Conservation (phyloP, 2,888 invertebrate genomes). For the Leptinotarsa tumamoca region DNA sequence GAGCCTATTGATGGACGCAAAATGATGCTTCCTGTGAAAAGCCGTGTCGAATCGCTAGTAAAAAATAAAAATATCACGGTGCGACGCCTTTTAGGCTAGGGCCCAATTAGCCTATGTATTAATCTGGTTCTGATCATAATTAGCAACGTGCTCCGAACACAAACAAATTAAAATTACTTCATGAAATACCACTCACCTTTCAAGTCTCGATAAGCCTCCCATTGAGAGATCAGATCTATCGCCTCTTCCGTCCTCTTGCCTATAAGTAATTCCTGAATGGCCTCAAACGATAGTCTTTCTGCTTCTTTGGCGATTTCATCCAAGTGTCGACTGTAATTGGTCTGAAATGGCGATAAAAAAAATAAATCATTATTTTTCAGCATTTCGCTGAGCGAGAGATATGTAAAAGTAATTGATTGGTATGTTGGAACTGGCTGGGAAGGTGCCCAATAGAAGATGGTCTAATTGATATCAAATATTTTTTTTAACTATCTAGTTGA, state of each 20-base stretch:
- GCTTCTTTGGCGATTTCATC: slow-evolving; percentile 75
- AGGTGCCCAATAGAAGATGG: neutral
- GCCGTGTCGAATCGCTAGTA: too few species aligned
- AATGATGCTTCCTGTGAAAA: too few species aligned
- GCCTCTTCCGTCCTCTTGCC: slow-evolving; percentile 53
- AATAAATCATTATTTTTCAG: neutral
- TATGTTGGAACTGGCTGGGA: neutral
- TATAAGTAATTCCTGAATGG: slow-evolving; percentile 66
- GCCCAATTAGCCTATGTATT: too few species aligned
- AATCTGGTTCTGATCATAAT: too few species aligned
- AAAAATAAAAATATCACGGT: too few species aligned
- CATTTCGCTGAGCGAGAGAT: neutral
- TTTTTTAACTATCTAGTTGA: too few species aligned
- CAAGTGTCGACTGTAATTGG: slow-evolving; percentile 79
- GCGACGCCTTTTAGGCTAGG: too few species aligned
- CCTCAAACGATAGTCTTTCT: slow-evolving; percentile 69
- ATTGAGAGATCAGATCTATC: slow-evolving; percentile 57
- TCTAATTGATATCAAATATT: neutral
- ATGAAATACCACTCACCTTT: slow-evolving; percentile 48
- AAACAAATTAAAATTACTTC: neutral
- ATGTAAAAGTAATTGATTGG: slow-evolving; percentile 4
- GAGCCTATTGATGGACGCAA: too few species aligned
- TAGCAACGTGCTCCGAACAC: too few species aligned
- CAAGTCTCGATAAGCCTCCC: slow-evolving; percentile 59
- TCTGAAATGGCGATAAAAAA: slow-evolving; percentile 63